These are phyloP conservation scores for Caerostris extrusa DNA, from an alignment of 1,140 invertebrate species.

Conservation along the genomic window DNA sequence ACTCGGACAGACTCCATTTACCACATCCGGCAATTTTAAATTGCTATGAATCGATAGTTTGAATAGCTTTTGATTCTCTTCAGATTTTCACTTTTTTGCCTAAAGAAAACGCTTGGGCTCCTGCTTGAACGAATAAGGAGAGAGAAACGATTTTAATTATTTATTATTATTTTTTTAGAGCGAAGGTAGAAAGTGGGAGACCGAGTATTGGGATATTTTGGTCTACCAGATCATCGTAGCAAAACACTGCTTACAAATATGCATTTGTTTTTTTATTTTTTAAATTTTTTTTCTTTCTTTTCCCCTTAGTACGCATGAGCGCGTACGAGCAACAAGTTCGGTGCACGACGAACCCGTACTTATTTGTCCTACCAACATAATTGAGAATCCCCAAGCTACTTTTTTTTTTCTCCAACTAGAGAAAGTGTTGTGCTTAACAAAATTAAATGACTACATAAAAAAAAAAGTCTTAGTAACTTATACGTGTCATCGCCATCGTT, in stretches of 20 bases:
- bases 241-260: not conserved
- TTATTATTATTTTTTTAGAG: no score
- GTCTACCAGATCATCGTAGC: not conserved
- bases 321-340: not conserved
- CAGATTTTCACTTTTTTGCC: not conserved
- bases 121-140: not conserved
- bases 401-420: not conserved
- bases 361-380: conserved; percentile 29
- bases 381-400: not conserved
- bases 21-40: not conserved
- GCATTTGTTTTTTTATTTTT: not conserved
- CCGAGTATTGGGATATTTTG: not conserved
- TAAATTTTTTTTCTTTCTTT: not conserved
- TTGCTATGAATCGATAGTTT: not conserved
- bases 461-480: not conserved
- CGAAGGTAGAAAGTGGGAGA: not conserved
- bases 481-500: not conserved
- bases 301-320: conserved; percentile 20
- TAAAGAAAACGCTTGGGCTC: not conserved
- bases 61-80: not conserved
- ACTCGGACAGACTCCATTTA: no score
- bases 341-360: not conserved
- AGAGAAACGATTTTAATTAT: not conserved
- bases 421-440: conserved; percentile 12
- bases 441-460: not conserved